Conservation (phyloP, 2,797 vertebrate species). For the Acrossocheilus wenchowensis region DNA sequence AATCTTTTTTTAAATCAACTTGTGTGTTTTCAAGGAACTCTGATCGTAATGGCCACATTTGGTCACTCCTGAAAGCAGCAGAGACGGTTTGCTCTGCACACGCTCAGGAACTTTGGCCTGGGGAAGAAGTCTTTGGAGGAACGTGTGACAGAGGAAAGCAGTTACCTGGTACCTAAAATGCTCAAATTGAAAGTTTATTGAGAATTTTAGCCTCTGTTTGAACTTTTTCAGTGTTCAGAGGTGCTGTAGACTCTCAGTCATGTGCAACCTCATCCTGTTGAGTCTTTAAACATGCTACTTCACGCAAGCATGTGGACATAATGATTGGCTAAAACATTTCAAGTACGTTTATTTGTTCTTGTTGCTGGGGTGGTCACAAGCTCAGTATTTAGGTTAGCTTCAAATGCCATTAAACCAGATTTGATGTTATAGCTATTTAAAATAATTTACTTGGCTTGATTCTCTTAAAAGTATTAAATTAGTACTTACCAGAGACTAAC, state of each 20-base stretch:
- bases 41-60: constrained; percentile 58
- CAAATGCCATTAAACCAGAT: neutral
- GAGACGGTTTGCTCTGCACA: constrained; percentile 72
- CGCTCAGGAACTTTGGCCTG: constrained; percentile 68
- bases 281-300: too few species aligned
- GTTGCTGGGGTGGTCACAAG: too few species aligned
- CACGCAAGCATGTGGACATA: too few species aligned
- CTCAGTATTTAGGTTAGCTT: neutral
- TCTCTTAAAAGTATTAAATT: neutral
- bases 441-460: neutral
- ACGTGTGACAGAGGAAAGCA: constrained; percentile 69
- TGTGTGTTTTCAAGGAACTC: neutral
- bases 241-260: neutral
- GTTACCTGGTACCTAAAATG: constrained; percentile 65
- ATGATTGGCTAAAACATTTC: too few species aligned
- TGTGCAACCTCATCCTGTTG: too few species aligned
- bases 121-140: constrained; percentile 73
- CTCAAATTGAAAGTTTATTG: constrained; percentile 68
- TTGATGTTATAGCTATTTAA: neutral
- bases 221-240: neutral
- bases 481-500: neutral
- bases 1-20: neutral
- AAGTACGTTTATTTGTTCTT: too few species aligned
- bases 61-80: constrained; percentile 76
- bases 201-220: neutral